A percentile compares a stretch with the other conserved stretches of the same genome.
phyloP scores from a whole-genome alignment of 1,140 invertebrate genomes.

The Diorhabda elongata region DNA sequence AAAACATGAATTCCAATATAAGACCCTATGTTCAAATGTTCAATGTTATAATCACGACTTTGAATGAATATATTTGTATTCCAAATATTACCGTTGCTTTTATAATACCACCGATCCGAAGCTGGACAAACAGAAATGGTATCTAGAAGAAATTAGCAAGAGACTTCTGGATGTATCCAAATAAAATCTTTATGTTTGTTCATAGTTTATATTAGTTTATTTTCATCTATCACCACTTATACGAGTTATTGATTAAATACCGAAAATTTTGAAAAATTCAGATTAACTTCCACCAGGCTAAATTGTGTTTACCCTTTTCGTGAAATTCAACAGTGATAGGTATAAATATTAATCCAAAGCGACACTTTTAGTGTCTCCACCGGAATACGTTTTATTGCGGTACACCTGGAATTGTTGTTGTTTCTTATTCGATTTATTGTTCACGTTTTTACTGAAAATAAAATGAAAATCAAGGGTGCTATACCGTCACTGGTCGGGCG shows the following conservation, averaged over 20 bases:
- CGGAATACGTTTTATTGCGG: conserved; percentile 19
- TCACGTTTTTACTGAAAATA: conserved; percentile 17
- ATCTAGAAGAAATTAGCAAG: no score
- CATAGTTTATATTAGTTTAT: no score
- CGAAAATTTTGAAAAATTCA: not conserved
- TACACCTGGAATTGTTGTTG: conserved; percentile 25
- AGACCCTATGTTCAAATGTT: no score
- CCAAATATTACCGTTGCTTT: no score
- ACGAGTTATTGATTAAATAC: not conserved
- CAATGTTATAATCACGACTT: no score
- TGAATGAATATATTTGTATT: no score
- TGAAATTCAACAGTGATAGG: conserved; percentile 18
- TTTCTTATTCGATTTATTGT: conserved; percentile 25
- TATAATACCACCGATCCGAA: no score
- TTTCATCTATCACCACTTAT: no score
- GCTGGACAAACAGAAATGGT: no score
- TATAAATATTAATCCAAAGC: conserved; percentile 24
- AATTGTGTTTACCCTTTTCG: conserved; percentile 7
- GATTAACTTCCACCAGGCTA: not conserved
- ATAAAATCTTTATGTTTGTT: no score
- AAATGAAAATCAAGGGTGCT: conserved; percentile 21
- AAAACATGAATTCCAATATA: no score
- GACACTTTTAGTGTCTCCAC: conserved; percentile 23
- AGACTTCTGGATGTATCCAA: no score
- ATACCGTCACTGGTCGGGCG: not conserved